Conservation (phyloP, 2,888 invertebrate species). For the Plusia festucae region DNA sequence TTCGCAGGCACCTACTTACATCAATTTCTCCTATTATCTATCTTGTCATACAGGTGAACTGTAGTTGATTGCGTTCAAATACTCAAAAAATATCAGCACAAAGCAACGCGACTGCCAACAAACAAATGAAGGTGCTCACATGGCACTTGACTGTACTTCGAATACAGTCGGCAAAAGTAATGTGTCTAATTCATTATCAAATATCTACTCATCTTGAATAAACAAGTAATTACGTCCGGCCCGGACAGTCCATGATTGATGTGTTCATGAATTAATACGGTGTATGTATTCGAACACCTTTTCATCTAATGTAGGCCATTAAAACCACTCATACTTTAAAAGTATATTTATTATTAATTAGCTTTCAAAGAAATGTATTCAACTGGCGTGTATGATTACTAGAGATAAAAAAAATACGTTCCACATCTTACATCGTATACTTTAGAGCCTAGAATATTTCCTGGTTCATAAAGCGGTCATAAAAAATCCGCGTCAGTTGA, state of each 20-base stretch:
- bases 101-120: no score
- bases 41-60: no score
- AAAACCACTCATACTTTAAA: constrained; percentile 43
- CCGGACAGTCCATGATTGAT: constrained; percentile 75
- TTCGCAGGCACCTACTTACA: no score
- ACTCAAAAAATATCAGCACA: no score
- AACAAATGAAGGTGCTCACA: no score
- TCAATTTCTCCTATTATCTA: no score
- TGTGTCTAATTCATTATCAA: constrained; percentile 49
- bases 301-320: constrained; percentile 32
- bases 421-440: constrained; percentile 51
- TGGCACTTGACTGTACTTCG: no score
- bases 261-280: constrained; percentile 69
- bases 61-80: no score
- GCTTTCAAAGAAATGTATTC: constrained; percentile 47
- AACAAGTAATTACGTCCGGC: constrained; percentile 73
- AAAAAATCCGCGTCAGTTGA: constrained; percentile 74
- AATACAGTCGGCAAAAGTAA: constrained; percentile 23
- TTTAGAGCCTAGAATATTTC: constrained; percentile 67
- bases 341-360: constrained; percentile 51
- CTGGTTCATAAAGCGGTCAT: constrained; percentile 71
- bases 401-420: constrained; percentile 59
- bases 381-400: constrained; percentile 56
- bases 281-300: constrained; percentile 47
- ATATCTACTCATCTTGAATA: constrained; percentile 75